Evolutionary conservation across 2,888 invertebrate genomes (phyloP), one percentile per base, ranked within the genome.

Genomic region (Agonopterix subpropinquella): DNA sequence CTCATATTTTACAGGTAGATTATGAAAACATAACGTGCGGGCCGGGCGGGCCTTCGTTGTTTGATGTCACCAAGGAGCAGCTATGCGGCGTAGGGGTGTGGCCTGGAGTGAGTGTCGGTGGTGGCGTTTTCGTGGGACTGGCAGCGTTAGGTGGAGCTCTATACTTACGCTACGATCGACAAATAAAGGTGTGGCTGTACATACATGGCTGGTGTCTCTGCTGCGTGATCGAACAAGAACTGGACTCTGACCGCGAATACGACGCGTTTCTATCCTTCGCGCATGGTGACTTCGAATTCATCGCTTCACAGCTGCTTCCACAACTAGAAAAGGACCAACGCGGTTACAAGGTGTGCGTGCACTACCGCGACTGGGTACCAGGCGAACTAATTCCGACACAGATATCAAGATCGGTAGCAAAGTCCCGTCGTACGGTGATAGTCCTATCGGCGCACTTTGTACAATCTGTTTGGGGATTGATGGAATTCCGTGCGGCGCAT

Each of bases 181-280:
- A 61, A 45, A 53, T 69, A 0, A 11, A 63, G 11, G 49, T 67
- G 1, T 59, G 51, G 4, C 54, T 70, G 1, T 51, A 60, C 49
- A 28, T 57, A 8, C 41, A 47, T 41, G 48, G 59, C 43, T 1
- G 50, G 52, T 18, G 60, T 4, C n/a, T 37, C 9, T 52, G 55
- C 45, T 45, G 61, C 42, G 0, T 59, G 47, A 45, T 53, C 0
- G 60, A 58, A 2, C 57, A 62, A 4, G 52, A 57, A 5, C 11
- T 52, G 1, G 65, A 63, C 57, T 55, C 65, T 1, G 63, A 60
- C 58, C 61, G 60, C 10, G 39, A 37, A n/a, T 96, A 92, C 71
- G 96, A 96, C 70, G 95, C 94, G 0, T 96, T 96, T 70, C 88
- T 96, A 47, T 95, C 95, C 55, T 96, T 92, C 69, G 92, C 95